phyloP scores from a whole-genome alignment of 2,113 vertebrate genomes.

The Lepidothrix coronata region DNA sequence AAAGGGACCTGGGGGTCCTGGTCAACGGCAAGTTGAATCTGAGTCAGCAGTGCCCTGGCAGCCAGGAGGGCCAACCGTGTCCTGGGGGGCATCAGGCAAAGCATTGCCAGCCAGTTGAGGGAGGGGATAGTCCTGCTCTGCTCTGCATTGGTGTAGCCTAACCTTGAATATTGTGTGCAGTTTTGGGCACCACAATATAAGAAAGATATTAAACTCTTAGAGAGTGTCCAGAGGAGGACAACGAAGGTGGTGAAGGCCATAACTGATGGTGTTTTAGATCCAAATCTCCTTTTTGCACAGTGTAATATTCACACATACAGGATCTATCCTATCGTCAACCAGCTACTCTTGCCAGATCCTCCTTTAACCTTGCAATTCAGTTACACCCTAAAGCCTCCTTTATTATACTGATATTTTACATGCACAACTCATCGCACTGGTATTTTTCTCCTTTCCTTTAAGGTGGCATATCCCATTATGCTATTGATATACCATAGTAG shows the following conservation, averaged over 20 bases:
- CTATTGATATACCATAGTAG: neutral
- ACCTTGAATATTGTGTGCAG: too few species aligned
- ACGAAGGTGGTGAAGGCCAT: neutral
- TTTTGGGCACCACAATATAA: too few species aligned
- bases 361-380: neutral
- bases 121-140: too few species aligned
- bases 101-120: too few species aligned
- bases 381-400: neutral
- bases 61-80: too few species aligned
- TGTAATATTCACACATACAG: neutral
- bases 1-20: too few species aligned
- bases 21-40: too few species aligned
- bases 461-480: neutral
- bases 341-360: neutral
- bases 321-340: neutral
- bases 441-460: neutral
- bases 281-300: neutral
- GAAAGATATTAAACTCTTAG: too few species aligned
- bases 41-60: too few species aligned
- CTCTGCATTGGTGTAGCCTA: too few species aligned
- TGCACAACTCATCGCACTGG: neutral
- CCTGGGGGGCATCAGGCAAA: too few species aligned
- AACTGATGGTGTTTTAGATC: neutral
- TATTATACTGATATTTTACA: neutral
- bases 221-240: too few species aligned